A percentile compares a stretch with the other conserved stretches of the same genome.
These are phyloP conservation scores for Sphenopsis melanotis DNA, from an alignment of 2,797 vertebrate species.

Conservation along the genomic window DNA sequence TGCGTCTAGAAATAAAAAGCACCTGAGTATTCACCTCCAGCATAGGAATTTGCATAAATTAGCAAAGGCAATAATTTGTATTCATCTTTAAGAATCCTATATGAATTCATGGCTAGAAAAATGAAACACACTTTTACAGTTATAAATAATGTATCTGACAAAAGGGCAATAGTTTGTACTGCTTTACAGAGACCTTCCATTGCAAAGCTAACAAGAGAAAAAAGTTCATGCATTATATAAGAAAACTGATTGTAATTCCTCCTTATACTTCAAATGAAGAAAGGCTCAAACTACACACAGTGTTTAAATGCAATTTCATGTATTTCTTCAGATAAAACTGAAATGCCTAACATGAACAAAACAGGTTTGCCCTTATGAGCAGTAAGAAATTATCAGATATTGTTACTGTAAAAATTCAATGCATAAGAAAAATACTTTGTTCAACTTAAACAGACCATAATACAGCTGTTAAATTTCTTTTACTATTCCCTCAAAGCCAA, in stretches of 20 bases:
- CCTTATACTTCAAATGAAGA: not conserved
- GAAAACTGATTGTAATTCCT: not conserved
- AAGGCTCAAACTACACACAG: not conserved
- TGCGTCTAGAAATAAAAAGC: not conserved
- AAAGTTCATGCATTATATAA: not conserved
- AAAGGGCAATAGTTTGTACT: not conserved
- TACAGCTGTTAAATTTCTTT: not conserved
- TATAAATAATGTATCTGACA: not conserved
- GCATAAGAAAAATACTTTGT: not conserved
- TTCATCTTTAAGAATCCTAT: not conserved
- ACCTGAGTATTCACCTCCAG: not conserved
- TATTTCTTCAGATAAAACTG: not conserved
- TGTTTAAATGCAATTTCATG: not conserved
- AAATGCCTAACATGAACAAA: not conserved
- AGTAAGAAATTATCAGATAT: not conserved
- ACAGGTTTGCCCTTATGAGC: not conserved
- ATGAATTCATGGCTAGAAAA: not conserved
- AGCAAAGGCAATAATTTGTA: not conserved
- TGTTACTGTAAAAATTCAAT: not conserved
- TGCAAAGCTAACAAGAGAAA: not conserved
- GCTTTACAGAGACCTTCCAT: not conserved
- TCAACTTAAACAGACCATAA: not conserved
- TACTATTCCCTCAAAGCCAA: not conserved
- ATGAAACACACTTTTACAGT: not conserved
- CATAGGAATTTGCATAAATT: not conserved